Conservation (phyloP, 2,113 vertebrate species). For the Mungos mungo region DNA sequence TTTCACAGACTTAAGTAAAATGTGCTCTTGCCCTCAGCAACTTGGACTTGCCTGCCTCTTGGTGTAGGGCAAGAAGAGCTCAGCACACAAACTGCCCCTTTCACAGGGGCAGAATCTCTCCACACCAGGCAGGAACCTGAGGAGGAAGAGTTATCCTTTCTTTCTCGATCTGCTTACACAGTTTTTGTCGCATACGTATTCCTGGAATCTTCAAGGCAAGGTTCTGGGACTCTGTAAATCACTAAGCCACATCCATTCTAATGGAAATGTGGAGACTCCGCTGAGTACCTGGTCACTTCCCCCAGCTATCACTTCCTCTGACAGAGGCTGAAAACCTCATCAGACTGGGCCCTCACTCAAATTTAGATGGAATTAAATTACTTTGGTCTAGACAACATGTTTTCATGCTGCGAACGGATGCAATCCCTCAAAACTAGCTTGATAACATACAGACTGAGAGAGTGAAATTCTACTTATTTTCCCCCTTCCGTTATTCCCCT, state of each 20-base stretch:
- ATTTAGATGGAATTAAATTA: slow-evolving; percentile 76
- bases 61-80: neutral
- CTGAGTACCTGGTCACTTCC: slow-evolving; percentile 68
- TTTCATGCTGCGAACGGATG: slow-evolving; percentile 61
- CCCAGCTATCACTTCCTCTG: slow-evolving; percentile 70
- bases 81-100: neutral
- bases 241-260: slow-evolving; percentile 53
- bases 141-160: neutral
- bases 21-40: slow-evolving; percentile 60
- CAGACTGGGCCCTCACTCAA: slow-evolving; percentile 22
- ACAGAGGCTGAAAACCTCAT: slow-evolving; percentile 77
- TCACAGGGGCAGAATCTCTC: neutral
- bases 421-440: slow-evolving; percentile 67
- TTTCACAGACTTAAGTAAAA: slow-evolving; percentile 71
- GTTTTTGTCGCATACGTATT: slow-evolving; percentile 57
- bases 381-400: slow-evolving; percentile 73
- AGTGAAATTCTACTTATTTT: neutral
- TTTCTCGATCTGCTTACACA: slow-evolving; percentile 35
- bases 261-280: slow-evolving; percentile 71
- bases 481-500: neutral
- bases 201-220: slow-evolving; percentile 1
- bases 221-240: slow-evolving; percentile 62
- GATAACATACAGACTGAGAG: neutral
- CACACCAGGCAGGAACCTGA: fast-evolving
- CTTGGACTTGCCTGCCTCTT: slow-evolving; percentile 6